Base-by-base conservation (phyloP, 2,888 invertebrate species). In the Choristoneura rosaceana region DNA sequence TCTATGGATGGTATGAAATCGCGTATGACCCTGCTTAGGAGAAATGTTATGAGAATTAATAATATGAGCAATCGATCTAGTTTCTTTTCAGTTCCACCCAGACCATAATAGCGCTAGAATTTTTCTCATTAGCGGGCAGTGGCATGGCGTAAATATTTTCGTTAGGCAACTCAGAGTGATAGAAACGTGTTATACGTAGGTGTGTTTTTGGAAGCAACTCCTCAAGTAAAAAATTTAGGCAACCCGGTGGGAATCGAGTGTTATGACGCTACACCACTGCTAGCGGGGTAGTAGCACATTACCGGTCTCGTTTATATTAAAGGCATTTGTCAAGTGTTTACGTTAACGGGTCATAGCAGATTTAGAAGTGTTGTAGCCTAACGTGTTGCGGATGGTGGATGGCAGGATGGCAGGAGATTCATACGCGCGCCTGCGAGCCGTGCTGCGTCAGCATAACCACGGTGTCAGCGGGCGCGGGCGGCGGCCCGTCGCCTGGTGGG, bases 401-500 rank as follows among this genome's bases (percentile, higher is more conserved):
- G 38, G 52, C 52, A 34, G 8, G 12, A 12, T 7, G 17, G 52
- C n/a, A n/a, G n/a, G 47, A 87, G 88, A 87, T 88, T 91, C 88
- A 93, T 74, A 93, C 92, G 78, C 86, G 86, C 4, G 90, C 88
- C 76, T 89, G 90, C 14, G 80, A 65, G 70, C 88, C 89, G 4
- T 78, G 81, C 74, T 86, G 88, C 0, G 91, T 88, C 78, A 92
- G 76, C 76, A 92, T 85, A 68, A 92, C 92, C 74, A 92, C 85
- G 5, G 92, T 92, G 80, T 88, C 75, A 65, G 83, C 82, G 69
- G 75, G 62, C 74, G 80, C 60, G 69, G 76, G 75, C 60, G 76
- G 76, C 43, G 76, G 76, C 10, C 64, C 63, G 71, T 76, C 79
- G 71, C 50, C 78, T 4, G 69, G 73, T 5, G 78, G 80, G 17